Evolutionary conservation across 2,797 vertebrate species (phyloP).

Genomic region (Alauda arvensis): DNA sequence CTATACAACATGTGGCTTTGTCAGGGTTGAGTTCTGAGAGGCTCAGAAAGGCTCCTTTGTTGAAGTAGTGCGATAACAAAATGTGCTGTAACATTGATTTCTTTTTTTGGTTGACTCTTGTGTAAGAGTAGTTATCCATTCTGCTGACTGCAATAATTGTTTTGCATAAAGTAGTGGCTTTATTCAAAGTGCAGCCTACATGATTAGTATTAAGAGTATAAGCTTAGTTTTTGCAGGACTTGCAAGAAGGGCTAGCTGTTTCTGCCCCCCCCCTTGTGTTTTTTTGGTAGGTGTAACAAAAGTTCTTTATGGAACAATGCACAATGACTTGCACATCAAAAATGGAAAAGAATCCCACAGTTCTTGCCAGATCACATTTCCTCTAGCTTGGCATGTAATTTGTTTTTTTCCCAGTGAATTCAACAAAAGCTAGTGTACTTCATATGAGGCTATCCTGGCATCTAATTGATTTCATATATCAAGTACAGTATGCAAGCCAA

Average conservation of each 20-base stretch:
- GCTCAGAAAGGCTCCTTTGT: not conserved
- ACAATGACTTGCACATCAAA: not conserved
- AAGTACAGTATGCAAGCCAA: not conserved
- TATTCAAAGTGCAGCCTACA: not conserved
- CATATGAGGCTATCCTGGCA: not conserved
- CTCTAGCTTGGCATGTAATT: not conserved
- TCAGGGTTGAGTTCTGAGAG: not conserved
- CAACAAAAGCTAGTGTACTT: not conserved
- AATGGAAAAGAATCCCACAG: not conserved
- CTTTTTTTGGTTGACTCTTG: not conserved
- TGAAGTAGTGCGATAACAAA: not conserved
- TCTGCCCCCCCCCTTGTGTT: accelerated
- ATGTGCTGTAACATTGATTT: not conserved
- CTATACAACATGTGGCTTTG: not conserved
- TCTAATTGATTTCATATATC: conserved; percentile 36
- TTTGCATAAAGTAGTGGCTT: not conserved
- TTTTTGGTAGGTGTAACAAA: not conserved
- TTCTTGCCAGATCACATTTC: not conserved
- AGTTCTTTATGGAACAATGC: not conserved
- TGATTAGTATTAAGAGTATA: not conserved
- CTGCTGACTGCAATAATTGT: not conserved
- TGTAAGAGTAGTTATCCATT: not conserved
- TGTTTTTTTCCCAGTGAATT: not conserved
- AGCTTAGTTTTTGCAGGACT: not conserved
- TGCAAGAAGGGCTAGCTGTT: not conserved